phyloP scores from a whole-genome alignment of 1,140 invertebrate species.

The Drosophila bocki region DNA sequence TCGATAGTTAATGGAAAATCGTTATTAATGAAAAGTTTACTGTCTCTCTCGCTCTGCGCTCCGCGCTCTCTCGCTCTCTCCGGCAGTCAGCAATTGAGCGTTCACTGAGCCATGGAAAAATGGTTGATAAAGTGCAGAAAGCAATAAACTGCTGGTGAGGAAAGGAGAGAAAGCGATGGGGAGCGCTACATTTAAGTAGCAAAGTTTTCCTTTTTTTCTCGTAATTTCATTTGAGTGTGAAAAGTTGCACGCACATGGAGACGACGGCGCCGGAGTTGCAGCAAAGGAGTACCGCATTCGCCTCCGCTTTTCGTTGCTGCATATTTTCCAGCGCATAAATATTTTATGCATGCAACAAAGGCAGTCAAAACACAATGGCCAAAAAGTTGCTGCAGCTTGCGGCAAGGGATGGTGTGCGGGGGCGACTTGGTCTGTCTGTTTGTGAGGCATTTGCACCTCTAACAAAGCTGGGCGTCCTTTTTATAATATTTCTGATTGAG shows the following conservation, averaged over 20 bases:
- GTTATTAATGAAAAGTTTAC: slow-evolving; percentile 85
- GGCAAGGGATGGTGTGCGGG: neutral
- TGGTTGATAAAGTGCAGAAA: slow-evolving; percentile 79
- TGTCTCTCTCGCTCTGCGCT: neutral
- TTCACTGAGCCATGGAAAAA: slow-evolving; percentile 75
- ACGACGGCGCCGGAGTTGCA: slow-evolving; percentile 3
- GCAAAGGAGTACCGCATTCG: slow-evolving; percentile 19
- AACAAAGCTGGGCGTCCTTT: slow-evolving; percentile 69
- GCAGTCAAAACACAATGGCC: slow-evolving; percentile 72
- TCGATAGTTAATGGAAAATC: slow-evolving; percentile 85
- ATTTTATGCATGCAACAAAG: slow-evolving; percentile 82
- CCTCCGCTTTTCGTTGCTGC: slow-evolving; percentile 63
- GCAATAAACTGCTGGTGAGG: slow-evolving; percentile 58
- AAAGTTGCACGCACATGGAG: slow-evolving; percentile 76
- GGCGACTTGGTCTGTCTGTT: slow-evolving; percentile 45
- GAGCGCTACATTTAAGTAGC: slow-evolving; percentile 80
- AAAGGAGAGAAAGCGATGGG: neutral
- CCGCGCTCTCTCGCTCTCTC: slow-evolving; percentile 8
- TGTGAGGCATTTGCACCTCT: slow-evolving; percentile 72
- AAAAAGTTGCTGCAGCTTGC: slow-evolving; percentile 30
- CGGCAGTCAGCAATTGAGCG: slow-evolving; percentile 65
- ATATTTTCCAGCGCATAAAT: slow-evolving; percentile 79
- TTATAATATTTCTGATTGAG: slow-evolving; percentile 67
- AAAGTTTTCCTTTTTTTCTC: slow-evolving; percentile 59
- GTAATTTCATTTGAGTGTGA: slow-evolving; percentile 82